Conservation (phyloP, 53 echinoderm and acorn worm species). For the Temnopleurus reevesii region DNA sequence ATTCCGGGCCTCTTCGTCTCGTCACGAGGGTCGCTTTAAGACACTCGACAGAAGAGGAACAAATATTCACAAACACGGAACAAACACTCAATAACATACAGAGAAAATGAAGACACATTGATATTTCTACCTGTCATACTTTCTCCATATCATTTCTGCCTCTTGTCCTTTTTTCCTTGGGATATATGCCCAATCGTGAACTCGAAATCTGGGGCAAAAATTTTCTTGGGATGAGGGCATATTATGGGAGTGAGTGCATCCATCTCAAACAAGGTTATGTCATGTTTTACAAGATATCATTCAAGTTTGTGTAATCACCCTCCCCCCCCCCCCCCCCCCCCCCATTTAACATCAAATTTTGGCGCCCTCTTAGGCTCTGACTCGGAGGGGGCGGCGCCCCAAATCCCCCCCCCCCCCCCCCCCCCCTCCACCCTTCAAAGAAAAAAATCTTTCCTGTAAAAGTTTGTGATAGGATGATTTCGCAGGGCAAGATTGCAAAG, state of each 20-base stretch:
- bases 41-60: conserved; percentile 42
- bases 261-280: neutral
- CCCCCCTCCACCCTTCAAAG: too few species aligned
- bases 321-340: too few species aligned
- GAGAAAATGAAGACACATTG: conserved; percentile 38
- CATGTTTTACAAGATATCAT: neutral
- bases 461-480: too few species aligned
- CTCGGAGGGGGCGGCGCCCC: too few species aligned
- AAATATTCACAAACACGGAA: conserved; percentile 49
- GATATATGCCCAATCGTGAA: neutral
- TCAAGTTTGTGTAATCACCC: neutral
- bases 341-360: too few species aligned
- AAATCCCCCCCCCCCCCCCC: too few species aligned
- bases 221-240: conserved; percentile 21
- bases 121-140: conserved; percentile 19
- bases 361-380: too few species aligned
- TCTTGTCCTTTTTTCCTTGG: neutral
- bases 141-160: neutral
- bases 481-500: too few species aligned
- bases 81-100: neutral
- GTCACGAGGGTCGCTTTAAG: neutral
- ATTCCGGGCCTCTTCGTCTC: neutral
- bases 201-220: conserved; percentile 34
- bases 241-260: conserved; percentile 12
- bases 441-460: too few species aligned